These are phyloP conservation scores for Copidosoma aretas DNA, from an alignment of 2,888 invertebrate species.

Conservation along the genomic window DNA sequence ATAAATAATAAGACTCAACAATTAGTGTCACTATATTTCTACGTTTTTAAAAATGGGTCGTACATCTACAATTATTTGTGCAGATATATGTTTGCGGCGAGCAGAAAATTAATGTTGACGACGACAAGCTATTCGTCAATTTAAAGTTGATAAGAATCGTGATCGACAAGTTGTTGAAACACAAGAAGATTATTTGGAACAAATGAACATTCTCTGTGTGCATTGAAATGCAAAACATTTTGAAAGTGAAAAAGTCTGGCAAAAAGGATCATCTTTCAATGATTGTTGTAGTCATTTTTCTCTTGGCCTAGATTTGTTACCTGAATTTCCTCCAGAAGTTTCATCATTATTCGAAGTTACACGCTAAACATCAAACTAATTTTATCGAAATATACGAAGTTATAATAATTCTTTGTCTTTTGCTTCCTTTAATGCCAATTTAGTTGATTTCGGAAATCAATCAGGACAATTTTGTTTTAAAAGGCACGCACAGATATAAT, in stretches of 20 bases:
- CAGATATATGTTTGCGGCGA: too few species aligned
- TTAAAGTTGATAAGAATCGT: too few species aligned
- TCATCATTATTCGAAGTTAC: slow-evolving; percentile 19
- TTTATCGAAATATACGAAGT: slow-evolving; percentile 29
- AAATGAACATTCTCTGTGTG: background rate
- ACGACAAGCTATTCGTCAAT: too few species aligned
- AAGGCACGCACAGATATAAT: slow-evolving; percentile 40
- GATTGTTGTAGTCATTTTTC: too few species aligned
- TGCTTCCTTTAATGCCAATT: slow-evolving; percentile 30
- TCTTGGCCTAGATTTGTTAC: too few species aligned
- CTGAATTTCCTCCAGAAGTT: slow-evolving; percentile 13
- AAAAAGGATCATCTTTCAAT: background rate
- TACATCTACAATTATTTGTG: too few species aligned
- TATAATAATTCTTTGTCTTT: slow-evolving; percentile 19
- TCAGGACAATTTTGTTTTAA: slow-evolving; percentile 38
- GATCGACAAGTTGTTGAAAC: too few species aligned
- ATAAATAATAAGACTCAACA: background rate
- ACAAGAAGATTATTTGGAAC: background rate
- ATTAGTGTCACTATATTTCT: background rate
- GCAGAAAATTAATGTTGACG: too few species aligned
- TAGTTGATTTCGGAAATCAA: slow-evolving; percentile 31
- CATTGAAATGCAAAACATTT: background rate
- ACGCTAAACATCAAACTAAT: slow-evolving; percentile 28
- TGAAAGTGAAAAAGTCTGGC: background rate
- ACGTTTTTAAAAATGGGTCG: too few species aligned